Evolutionary conservation across 64 coral and sea anemone species (phyloP), one percentile per base, ranked within the genome.

Genomic region (Acropora yongei): DNA sequence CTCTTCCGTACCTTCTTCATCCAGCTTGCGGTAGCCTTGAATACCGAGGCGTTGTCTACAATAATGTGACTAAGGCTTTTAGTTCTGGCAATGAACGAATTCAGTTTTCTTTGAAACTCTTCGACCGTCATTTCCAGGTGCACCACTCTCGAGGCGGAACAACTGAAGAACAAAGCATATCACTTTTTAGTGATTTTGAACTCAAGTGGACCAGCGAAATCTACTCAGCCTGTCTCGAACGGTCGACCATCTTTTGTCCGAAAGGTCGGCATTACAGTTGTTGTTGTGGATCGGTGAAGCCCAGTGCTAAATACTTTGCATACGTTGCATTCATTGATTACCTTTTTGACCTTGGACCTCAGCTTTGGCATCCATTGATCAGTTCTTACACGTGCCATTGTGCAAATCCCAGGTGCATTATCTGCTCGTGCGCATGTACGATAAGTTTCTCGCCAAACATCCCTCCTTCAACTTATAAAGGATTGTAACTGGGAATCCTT

Each of bases 101-200:
- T 96, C 49, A 92, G 47, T 67, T 96, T 96, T 47, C 49, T n/a
- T 60, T 89, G 84, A 9, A 96, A 96, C 79, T 89, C 94, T 47
- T 96, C 94, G 14, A 85, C 89, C 49, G 84, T 96, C 4, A 91
- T 83, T 69, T 95, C 84, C 18, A 96, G 78, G 12, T 96, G 78
- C 6, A 96, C n/a, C 14, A 90, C 89, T 88, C 86, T 96, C 6
- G 72, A 84, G 9, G 79, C 78, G 20, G 84, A 84, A 43, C 90
- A 96, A 2, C 71, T 96, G 58, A 96, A 96, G 47, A 96, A 67
- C 3, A 92, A 57, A 9, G 92, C 88, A 39, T 96, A 89, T n/a
- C 89, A 91, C 69, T 96, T 45, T 83, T 74, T 84, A 1, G 77
- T 75, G 58, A 92, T 75, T 78, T 96, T 96, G 85, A 92, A 96